These are phyloP conservation scores for Drosophila nigromelanica DNA, from an alignment of 1,140 invertebrate genomes.

Conservation along the genomic window DNA sequence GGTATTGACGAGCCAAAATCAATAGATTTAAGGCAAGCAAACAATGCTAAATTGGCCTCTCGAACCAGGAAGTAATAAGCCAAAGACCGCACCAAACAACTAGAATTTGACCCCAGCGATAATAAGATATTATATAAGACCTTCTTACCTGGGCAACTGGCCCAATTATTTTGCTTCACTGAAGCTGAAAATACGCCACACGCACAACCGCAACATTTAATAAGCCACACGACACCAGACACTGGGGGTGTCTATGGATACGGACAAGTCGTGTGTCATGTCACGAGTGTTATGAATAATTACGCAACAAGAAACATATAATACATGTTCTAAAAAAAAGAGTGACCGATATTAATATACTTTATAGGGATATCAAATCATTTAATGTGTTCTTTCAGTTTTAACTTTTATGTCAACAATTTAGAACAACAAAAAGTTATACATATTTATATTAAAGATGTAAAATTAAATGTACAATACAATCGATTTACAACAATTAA, in stretches of 20 bases:
- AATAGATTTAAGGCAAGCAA: constrained; percentile 33
- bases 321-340: not conserved
- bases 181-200: constrained; percentile 56
- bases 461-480: too few species aligned
- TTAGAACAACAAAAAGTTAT: too few species aligned
- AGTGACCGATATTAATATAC: not conserved
- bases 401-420: too few species aligned
- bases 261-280: constrained; percentile 39
- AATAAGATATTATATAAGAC: constrained; percentile 14
- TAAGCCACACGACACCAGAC: constrained; percentile 49
- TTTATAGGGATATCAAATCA: not conserved
- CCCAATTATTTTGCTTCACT: constrained; percentile 67
- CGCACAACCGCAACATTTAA: constrained; percentile 49
- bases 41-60: constrained; percentile 19
- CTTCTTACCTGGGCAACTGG: constrained; percentile 37
- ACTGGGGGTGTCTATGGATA: constrained; percentile 16
- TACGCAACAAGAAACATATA: constrained; percentile 29
- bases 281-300: constrained; percentile 54
- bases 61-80: constrained; percentile 37
- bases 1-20: constrained; percentile 33
- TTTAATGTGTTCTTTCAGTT: too few species aligned
- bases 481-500: too few species aligned
- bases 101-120: constrained; percentile 38
- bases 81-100: constrained; percentile 5
- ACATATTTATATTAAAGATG: too few species aligned